A percentile compares a stretch with the other conserved stretches of the same genome.
Evolutionary conservation across 2,113 vertebrate genomes (phyloP).

Genomic region (Perognathus longimembris): DNA sequence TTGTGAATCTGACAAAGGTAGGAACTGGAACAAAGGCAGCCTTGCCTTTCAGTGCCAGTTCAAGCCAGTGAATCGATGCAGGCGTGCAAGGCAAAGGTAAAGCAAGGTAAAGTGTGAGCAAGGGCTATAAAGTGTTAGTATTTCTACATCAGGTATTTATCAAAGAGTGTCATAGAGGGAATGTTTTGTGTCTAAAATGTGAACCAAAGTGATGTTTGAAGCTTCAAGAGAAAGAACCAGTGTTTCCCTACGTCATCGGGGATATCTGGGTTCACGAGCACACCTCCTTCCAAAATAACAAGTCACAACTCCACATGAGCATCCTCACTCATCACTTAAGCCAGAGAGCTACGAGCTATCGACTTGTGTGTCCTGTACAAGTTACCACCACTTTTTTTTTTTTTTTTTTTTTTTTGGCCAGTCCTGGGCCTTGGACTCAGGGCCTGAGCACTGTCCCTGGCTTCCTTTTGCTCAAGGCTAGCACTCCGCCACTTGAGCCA

Average conservation of each 20-base stretch:
- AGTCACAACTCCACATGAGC: too few relatives aligned
- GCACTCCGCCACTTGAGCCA: too few relatives aligned
- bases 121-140: not conserved
- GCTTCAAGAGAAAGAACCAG: not conserved
- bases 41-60: not conserved
- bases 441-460: too few relatives aligned
- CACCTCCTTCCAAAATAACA: not conserved
- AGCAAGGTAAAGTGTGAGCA: conserved; percentile 2
- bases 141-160: conserved; percentile 3
- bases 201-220: not conserved
- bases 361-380: not conserved
- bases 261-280: not conserved
- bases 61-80: not conserved
- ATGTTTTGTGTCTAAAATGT: conserved; percentile 6
- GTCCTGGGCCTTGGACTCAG: too few relatives aligned
- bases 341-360: too few relatives aligned
- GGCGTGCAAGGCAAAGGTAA: not conserved
- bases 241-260: not conserved
- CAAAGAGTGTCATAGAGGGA: not conserved
- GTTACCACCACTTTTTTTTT: not conserved
- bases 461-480: too few relatives aligned
- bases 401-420: too few relatives aligned
- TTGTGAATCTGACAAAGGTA: conserved; percentile 19
- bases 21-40: not conserved
- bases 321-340: too few relatives aligned